Conservation (phyloP, 1,140 invertebrate genomes). For the Cheumatopsyche charites region DNA sequence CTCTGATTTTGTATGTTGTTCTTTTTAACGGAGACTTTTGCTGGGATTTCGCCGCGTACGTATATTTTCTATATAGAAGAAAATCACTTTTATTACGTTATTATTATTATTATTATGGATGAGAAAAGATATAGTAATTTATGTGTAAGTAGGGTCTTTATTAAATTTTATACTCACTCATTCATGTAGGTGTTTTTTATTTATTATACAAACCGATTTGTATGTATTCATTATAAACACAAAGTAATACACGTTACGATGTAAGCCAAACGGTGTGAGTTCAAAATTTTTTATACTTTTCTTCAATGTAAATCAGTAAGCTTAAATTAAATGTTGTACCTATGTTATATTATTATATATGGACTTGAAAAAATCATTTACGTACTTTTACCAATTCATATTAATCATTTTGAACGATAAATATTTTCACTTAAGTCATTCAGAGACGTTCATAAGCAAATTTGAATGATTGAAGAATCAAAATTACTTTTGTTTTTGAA, state of each 20-base stretch:
- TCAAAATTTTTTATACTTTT: no score
- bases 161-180: constrained; percentile 46
- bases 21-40: not conserved
- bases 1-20: not conserved
- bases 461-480: no score
- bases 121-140: constrained; percentile 20
- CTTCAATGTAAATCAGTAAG: no score
- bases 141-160: constrained; percentile 44
- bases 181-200: constrained; percentile 35
- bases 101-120: no score
- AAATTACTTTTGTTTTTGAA: no score
- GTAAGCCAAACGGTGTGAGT: not conserved
- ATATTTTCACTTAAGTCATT: no score
- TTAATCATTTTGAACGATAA: no score
- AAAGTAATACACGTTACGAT: not conserved
- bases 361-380: no score
- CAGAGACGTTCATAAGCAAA: no score
- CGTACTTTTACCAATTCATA: no score
- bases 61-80: not conserved
- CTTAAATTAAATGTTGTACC: no score
- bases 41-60: not conserved
- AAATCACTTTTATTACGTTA: constrained; percentile 2
- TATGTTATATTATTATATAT: no score
- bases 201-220: not conserved
- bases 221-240: constrained; percentile 3